phyloP scores from a whole-genome alignment of 2,888 invertebrate species.

The Lathronympha strigana region DNA sequence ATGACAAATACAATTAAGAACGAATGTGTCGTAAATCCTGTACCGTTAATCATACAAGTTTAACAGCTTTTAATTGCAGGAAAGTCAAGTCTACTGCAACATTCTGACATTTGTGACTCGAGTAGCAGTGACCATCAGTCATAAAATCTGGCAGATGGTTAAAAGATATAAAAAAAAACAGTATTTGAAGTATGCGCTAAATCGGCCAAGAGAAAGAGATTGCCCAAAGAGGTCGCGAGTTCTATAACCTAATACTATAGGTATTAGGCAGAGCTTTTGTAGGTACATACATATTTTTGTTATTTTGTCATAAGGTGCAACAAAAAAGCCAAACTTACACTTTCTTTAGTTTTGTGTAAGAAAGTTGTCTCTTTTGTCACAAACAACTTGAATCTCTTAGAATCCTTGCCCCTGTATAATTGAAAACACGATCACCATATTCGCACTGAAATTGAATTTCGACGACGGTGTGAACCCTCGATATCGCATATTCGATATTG shows the following conservation, averaged over 20 bases:
- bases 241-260: too few relatives aligned
- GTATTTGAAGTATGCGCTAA: too few relatives aligned
- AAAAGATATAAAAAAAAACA: too few relatives aligned
- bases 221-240: too few relatives aligned
- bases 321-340: background rate
- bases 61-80: background rate
- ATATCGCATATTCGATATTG: slow-evolving; percentile 17
- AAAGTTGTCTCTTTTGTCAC: background rate
- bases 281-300: too few relatives aligned
- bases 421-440: slow-evolving; percentile 3
- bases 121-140: too few relatives aligned
- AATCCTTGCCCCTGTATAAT: slow-evolving; percentile 5
- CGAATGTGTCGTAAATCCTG: background rate
- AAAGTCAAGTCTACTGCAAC: too few relatives aligned
- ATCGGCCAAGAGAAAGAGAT: too few relatives aligned
- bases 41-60: background rate
- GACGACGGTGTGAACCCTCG: slow-evolving; percentile 16
- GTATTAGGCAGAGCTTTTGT: too few relatives aligned
- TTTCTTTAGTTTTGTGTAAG: background rate
- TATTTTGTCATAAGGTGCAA: too few relatives aligned
- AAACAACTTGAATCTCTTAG: background rate
- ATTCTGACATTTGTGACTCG: too few relatives aligned
- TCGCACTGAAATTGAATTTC: slow-evolving; percentile 14
- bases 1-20: background rate
- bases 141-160: too few relatives aligned